Evolutionary conservation across 2,797 vertebrate genomes (phyloP), one percentile per base, ranked within the genome.

Genomic region (Eremophila alpestris): DNA sequence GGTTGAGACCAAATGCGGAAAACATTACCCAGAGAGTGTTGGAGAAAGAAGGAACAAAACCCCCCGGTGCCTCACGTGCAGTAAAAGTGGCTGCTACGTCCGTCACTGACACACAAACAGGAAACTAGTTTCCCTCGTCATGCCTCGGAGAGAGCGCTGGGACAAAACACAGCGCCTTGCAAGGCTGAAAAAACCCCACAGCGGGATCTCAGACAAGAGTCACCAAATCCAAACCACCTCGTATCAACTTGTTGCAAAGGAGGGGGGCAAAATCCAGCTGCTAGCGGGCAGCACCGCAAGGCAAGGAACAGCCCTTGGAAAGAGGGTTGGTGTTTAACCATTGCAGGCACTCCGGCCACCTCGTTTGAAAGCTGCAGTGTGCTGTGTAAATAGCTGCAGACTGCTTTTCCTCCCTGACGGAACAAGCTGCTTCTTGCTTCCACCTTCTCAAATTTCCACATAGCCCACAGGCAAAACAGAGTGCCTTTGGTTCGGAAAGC

Each of bases 351-450:
- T 45, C 58, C 6, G 45, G 59, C 67, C 62, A 5, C 65, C 64
- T 78, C 4, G 0, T 40, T 90, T 40, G 43, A 83, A 69, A 90
- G 60, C 65, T 48, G 26, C 3, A 46, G 40, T 0, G 7, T 23
- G 75, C 60, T 16, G 23, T 48, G 9, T 6, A 77, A 90, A 63
- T 14, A 77, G 54, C 64, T 76, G 70, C 69, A 83, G 73, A 19
- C 49, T 59, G 78, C 75, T 92, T 84, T 90, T 90, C 85, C 79
- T 90, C 68, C 74, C 75, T 65, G 75, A 51, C 76, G 30, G 34
- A 91, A 38, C 96, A 93, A 91, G 96, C 49, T 69, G 30, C n/a
- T 83, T 90, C 96, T 94, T 95, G 97, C 87, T 89, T 92, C 80
- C 59, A 77, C 65, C 63, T 64, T 95, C 89, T 93, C 69, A 0